A percentile compares a stretch with the other conserved stretches of the same genome.
Conservation (phyloP, 2,888 invertebrate genomes). For the Drosophila setosimentum region DNA sequence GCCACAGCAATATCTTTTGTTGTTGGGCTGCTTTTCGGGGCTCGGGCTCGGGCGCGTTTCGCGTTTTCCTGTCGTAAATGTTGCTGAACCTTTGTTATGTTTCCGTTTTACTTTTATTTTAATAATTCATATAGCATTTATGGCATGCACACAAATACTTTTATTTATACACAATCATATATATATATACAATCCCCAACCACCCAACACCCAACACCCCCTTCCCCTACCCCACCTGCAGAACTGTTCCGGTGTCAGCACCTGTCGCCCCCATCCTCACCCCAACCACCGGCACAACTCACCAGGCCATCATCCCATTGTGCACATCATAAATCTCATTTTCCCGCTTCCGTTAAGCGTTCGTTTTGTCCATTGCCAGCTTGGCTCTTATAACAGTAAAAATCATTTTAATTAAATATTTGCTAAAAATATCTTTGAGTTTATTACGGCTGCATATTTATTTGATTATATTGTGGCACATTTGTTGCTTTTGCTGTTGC, state of each 20-base stretch:
- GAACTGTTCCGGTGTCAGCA: constrained; percentile 46
- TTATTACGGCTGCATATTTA: constrained; percentile 9
- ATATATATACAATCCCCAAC: too few relatives aligned
- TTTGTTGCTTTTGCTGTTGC: background rate
- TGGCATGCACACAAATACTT: constrained; percentile 68
- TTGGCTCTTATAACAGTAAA: constrained; percentile 7
- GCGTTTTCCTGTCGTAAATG: constrained; percentile 81
- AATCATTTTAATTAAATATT: constrained; percentile 62
- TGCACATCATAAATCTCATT: constrained; percentile 79
- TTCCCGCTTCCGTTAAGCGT: constrained; percentile 74
- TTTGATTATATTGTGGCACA: background rate
- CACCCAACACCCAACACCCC: too few relatives aligned
- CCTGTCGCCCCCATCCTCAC: constrained; percentile 29
- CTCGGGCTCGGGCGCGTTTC: constrained; percentile 60
- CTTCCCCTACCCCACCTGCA: constrained; percentile 5
- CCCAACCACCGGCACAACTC: background rate
- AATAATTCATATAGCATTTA: constrained; percentile 80
- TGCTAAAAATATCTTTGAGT: constrained; percentile 35
- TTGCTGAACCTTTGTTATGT: constrained; percentile 79
- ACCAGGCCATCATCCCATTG: constrained; percentile 42
- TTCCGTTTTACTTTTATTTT: constrained; percentile 81
- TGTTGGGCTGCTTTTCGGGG: constrained; percentile 49
- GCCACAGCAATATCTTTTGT: constrained; percentile 72
- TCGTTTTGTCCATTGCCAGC: constrained; percentile 48
- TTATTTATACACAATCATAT: constrained; percentile 62